Base-by-base conservation (phyloP, 2,113 vertebrate species). In the Thunnus maccoyii region DNA sequence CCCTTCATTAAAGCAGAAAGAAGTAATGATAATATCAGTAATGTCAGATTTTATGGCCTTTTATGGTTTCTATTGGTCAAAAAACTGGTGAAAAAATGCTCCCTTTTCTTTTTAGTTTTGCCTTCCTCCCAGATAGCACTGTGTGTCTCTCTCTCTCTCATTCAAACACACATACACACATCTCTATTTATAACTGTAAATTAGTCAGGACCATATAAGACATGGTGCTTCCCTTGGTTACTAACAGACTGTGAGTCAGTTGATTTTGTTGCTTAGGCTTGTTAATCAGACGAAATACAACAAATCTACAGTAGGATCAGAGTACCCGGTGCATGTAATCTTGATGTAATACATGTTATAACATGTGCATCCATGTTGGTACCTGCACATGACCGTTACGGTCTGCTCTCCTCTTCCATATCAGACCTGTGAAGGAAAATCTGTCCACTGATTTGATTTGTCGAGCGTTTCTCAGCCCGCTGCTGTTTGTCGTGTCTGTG, bases 401-500 rank as follows among this genome's bases (percentile, higher is more conserved):
- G 3, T 0, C 63, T 61, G 30, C 41, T 64, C 56, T 27, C 18
- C 17, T 73, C 41, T 27, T 1, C 15, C 41, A 18, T 44, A 30
- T 55, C 12, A 17, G 73, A 48, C 52, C 67, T 1, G 46, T 14
- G 62, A 64, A 46, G 20, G 41, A 73, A 61, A 66, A 16, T 16
- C 61, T 76, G 5, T n/a, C 32, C 70, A 48, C 8, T 78, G 61
- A 92, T 92, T 75, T 2, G 78, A 85, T 93, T 88, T 66, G 69
- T 46, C 17, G 22, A 15, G 54, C 46, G 30, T 46, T 41, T 41
- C 36, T 41, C 36, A 0, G 36, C 36, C 46, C 16, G 32, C 27
- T 66, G 36, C 41, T 81, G 65, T 71, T 58, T 76, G 74, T 44
- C 17, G 66, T 55, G 75, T 56, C 74, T 62, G 73, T 89, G 84